Conservation (phyloP, 2,888 invertebrate species). For the Ochropacha duplaris region DNA sequence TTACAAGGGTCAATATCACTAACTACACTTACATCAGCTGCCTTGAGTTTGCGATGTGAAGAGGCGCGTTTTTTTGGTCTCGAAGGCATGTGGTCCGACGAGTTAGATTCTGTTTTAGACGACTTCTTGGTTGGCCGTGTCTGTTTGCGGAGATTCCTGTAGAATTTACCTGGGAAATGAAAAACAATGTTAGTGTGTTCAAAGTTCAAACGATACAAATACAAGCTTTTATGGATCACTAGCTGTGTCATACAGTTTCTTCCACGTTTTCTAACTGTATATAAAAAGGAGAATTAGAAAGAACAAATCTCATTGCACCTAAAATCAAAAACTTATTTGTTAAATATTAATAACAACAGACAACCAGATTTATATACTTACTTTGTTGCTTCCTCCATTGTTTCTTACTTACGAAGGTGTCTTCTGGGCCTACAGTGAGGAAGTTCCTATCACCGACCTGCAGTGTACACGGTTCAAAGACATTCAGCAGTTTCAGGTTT, state of each 20-base stretch:
- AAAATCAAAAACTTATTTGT: too few relatives aligned
- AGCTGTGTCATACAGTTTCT: too few relatives aligned
- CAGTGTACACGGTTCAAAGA: constrained; percentile 93
- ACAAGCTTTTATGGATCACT: neutral
- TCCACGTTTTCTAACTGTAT: too few relatives aligned
- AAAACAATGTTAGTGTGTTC: neutral
- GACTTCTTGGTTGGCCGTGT: constrained; percentile 62
- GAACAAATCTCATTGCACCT: too few relatives aligned
- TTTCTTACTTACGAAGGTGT: constrained; percentile 88
- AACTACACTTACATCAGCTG: constrained; percentile 56
- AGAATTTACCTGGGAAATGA: constrained; percentile 63
- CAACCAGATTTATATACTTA: too few relatives aligned
- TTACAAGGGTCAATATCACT: too few relatives aligned
- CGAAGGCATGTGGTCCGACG: constrained; percentile 69
- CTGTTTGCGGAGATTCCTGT: constrained; percentile 70
- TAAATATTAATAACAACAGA: too few relatives aligned
- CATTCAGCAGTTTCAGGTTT: constrained; percentile 91
- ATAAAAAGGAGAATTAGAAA: too few relatives aligned
- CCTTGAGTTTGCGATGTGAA: constrained; percentile 65
- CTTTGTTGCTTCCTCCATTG: constrained; percentile 89
- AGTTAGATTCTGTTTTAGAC: constrained; percentile 60
- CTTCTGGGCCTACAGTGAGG: constrained; percentile 89
- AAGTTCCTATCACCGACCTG: constrained; percentile 95
- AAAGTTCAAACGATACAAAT: too few relatives aligned
- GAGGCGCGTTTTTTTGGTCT: constrained; percentile 77